Evolutionary conservation across 2,797 vertebrate species (phyloP), one percentile per base, ranked within the genome.

Genomic region (Tenualosa thibaudeaui): DNA sequence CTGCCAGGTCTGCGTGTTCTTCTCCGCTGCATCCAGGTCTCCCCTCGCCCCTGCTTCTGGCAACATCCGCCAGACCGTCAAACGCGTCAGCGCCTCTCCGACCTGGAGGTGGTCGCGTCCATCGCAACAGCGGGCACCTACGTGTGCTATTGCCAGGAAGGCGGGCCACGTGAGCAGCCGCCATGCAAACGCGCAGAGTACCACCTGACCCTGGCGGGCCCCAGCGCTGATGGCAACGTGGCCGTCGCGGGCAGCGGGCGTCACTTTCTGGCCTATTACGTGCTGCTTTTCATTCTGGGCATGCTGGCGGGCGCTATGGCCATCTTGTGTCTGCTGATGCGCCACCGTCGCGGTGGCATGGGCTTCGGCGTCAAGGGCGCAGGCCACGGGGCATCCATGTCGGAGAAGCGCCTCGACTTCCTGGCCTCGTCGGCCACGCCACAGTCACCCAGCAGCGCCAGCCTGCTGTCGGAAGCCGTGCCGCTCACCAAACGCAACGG

Each of bases 381-480:
- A 17, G 68, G 93, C 2, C 85, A 93, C 83, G 91, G 90, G n/a
- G 94, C 93, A 0, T 92, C 93, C 58, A 93, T 91, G 0, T 94
- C 93, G 0, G 94, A 93, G 78, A 96, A 95, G 85, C 95, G 95
- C 82, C 92, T 94, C 87, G 95, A 95, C 81, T 88, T 96, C 82
- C 94, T 96, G 81, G 95, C 94, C 51, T 94, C 94, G 2, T 94
- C 95, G 0, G 94, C 95, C 86, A 96, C 96, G 0, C 96, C 96
- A 0, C 96, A 96, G 88, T 96, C 96, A 0, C 96, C 96, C 0
- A 96, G 96, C 91, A 97, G 96, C 17, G 93, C 94, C 85, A 97
- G 96, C 71, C 83, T 96, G 84, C 31, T 95, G 43, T 96, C 96
- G 0, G 94, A 97, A 40, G 95, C 94, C 0, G 94, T 96, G 90